These are phyloP conservation scores for Acipenser ruthenus DNA, from an alignment of 2,797 vertebrate genomes.

Conservation along the genomic window DNA sequence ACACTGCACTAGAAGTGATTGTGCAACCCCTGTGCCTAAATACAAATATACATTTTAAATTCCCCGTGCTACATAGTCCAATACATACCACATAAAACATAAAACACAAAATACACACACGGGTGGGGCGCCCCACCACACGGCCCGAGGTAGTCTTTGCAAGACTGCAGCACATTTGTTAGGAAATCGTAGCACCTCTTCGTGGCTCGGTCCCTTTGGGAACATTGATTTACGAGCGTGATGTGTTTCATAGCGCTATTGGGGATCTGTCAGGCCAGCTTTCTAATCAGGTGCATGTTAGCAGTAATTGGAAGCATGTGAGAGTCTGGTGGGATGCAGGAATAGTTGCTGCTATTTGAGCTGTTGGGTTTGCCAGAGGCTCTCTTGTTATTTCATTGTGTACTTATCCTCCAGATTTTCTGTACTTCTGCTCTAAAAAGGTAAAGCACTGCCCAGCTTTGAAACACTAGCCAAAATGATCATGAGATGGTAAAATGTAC, in stretches of 20 bases:
- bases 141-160: too few relatives aligned
- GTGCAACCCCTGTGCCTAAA: too few relatives aligned
- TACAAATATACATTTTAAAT: too few relatives aligned
- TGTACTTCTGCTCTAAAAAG: slow-evolving; percentile 11
- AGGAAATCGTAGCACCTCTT: too few relatives aligned
- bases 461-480: slow-evolving; percentile 3
- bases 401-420: not conserved
- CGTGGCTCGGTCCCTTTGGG: not conserved
- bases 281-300: slow-evolving; percentile 40
- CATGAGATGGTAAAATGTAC: slow-evolving; percentile 21
- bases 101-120: too few relatives aligned
- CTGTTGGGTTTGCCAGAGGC: slow-evolving; percentile 8
- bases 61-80: too few relatives aligned
- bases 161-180: too few relatives aligned
- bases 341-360: not conserved
- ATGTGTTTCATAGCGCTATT: slow-evolving; percentile 26
- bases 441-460: not conserved
- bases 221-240: slow-evolving; percentile 25
- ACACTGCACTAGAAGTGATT: too few relatives aligned
- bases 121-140: too few relatives aligned
- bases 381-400: slow-evolving; percentile 2
- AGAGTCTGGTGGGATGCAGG: slow-evolving; percentile 12
- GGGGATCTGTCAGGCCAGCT: slow-evolving; percentile 27
- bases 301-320: slow-evolving; percentile 44
- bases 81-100: too few relatives aligned